Conservation (phyloP, 37 sponge, comb jelly and placozoan genomes). For the Ephydatia muelleri region DNA sequence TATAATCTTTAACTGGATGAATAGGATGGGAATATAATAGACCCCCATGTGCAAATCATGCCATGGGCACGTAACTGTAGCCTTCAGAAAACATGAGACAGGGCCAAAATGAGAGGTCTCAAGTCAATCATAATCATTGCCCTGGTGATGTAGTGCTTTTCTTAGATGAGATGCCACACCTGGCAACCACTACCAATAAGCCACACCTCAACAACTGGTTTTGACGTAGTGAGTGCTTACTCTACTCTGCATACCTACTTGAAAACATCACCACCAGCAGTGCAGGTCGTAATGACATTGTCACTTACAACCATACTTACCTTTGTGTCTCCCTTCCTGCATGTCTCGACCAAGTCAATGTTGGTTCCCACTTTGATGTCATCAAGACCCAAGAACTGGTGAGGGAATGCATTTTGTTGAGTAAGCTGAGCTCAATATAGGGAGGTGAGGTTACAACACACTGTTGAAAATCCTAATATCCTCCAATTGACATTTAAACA, state of each 20-base stretch:
- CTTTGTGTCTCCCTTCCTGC: background rate
- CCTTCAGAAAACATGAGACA: background rate
- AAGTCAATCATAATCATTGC: no score
- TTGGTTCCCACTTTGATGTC: conserved; percentile 69
- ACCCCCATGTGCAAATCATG: no score
- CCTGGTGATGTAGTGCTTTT: background rate
- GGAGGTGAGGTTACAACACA: no score
- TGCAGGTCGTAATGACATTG: no score
- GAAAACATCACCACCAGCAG: background rate
- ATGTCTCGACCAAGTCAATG: conserved; percentile 74
- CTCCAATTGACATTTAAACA: no score
- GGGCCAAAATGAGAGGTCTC: background rate
- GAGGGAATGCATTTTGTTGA: background rate
- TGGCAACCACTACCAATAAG: background rate
- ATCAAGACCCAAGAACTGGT: conserved; percentile 74
- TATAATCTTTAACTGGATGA: background rate
- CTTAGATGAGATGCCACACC: background rate
- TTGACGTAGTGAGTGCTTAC: background rate
- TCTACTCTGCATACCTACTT: background rate
- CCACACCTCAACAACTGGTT: background rate
- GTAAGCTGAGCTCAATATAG: no score
- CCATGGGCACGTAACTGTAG: no score
- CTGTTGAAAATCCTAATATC: no score
- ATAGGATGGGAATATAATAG: background rate
- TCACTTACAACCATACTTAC: no score